phyloP scores from a whole-genome alignment of 2,113 vertebrate species.

The Rhabdornis inornatus region DNA sequence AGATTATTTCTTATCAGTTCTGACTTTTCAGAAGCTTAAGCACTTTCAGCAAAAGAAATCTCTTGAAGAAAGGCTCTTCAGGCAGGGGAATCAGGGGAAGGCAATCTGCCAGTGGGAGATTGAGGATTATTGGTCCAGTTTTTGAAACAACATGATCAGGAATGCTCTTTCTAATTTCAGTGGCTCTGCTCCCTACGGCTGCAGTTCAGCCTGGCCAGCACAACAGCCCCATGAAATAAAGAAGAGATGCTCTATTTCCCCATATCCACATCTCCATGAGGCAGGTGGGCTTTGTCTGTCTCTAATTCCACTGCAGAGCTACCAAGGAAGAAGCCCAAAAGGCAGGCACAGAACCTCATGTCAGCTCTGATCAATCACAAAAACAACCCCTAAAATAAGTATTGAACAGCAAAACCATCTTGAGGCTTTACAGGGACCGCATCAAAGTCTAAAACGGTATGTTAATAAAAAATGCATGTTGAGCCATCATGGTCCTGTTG shows the following conservation, averaged over 20 bases:
- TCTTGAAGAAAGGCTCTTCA: background rate
- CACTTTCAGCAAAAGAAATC: background rate
- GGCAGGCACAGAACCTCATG: background rate
- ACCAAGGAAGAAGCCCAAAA: background rate
- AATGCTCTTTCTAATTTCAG: background rate
- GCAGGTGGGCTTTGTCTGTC: background rate
- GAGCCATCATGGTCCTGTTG: accelerated
- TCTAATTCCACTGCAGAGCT: background rate
- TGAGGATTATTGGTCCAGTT: background rate
- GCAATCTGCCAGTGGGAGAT: background rate
- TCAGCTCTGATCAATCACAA: background rate
- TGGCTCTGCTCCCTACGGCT: background rate
- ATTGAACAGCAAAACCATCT: background rate
- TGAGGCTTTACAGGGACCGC: background rate
- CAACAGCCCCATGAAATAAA: background rate
- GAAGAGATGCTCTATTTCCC: background rate
- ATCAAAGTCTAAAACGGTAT: background rate
- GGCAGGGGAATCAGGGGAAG: background rate
- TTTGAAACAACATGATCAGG: background rate
- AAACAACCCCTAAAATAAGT: background rate
- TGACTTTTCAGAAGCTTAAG: background rate
- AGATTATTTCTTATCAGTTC: background rate
- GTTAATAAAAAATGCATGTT: background rate
- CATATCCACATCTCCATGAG: accelerated
- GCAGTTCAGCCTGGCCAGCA: background rate